Base-by-base conservation (phyloP, 1,140 invertebrate species). In the Philopotamus ludificatus region DNA sequence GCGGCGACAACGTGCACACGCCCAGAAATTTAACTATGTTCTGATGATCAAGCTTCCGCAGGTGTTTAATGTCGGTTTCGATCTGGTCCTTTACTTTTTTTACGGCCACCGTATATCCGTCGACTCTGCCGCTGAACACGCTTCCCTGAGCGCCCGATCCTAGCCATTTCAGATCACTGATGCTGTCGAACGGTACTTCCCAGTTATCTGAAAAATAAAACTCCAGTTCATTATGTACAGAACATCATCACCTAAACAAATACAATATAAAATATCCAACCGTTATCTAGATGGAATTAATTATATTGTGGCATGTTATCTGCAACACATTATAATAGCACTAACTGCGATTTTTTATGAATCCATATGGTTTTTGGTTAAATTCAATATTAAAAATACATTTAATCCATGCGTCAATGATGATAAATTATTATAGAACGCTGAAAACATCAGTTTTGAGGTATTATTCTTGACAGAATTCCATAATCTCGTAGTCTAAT, bases 1-100 rank as follows among this genome's bases (percentile, higher is more conserved):
- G 92, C 1, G 94, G 95, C n/a, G 92, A 85, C 74, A 95, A 89
- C 0, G 92, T 96, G 74, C 94, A 97, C 3, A 97, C 91, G 42
- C 95, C 97, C 85, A 91, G 93, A 74, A 99, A 99, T 73, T 93
- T 89, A 49, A 99, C 94, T 72, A 99, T 94, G 76, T 99, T 99
- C 3, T 92, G 90, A 78, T 99, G 96, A 75, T 97, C 95, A 22
- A 99, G 84, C 79, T 97, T 96, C 44, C 92, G 81, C 22, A 99
- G 81, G 78, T 98, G 95, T 71, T 88, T 89, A 61, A 99, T 97
- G 74, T 99, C 93, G 18, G 95, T 97, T 77, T 99, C 96, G 73
- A 91, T 90, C 70, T 92, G 86, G 72, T 98, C 93, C 60, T 88
- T 83, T 4, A 99, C 92, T 79, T 98, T 98, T 78, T 99, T 99